Percentiles rank a stretch among this genome's conserved stretches.
These are phyloP conservation scores for Macrostomum lignano DNA, from an alignment of 1,140 invertebrate genomes.

Conservation along the genomic window DNA sequence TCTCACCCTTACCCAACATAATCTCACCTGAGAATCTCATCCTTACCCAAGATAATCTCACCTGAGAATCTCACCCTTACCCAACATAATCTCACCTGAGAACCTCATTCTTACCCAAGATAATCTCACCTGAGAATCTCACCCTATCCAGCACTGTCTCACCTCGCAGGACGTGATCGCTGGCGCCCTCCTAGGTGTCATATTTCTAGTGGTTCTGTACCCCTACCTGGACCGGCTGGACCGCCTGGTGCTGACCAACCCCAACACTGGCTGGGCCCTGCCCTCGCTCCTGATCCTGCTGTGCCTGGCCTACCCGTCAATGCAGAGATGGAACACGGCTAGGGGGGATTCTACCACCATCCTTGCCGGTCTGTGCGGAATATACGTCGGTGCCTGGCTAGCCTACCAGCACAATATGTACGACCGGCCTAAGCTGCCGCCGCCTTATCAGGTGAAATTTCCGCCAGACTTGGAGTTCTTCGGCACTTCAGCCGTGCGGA, in stretches of 20 bases:
- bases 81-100: too few species aligned
- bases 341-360: conserved; percentile 60
- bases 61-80: too few species aligned
- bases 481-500: conserved; percentile 40
- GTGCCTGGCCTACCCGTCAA: conserved; percentile 38
- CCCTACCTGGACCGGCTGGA: conserved; percentile 44
- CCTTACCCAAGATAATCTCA: too few species aligned
- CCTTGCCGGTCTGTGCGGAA: conserved; percentile 41
- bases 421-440: conserved; percentile 29
- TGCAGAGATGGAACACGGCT: conserved; percentile 15
- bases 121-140: conserved; percentile 58
- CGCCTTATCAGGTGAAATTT: conserved; percentile 30
- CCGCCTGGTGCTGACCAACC: conserved; percentile 38
- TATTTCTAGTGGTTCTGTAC: conserved; percentile 40
- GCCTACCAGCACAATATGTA: conserved; percentile 42
- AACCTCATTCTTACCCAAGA: too few species aligned
- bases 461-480: conserved; percentile 45
- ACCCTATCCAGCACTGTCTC: conserved; percentile 27
- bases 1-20: too few species aligned
- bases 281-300: conserved; percentile 38
- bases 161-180: conserved; percentile 27
- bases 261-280: conserved; percentile 35
- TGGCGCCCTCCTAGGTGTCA: conserved; percentile 34
- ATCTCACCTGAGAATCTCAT: too few species aligned
- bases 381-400: conserved; percentile 48